Evolutionary conservation across 1,140 invertebrate genomes (phyloP), one percentile per base, ranked within the genome.

Genomic region (Pectinophora gossypiella): DNA sequence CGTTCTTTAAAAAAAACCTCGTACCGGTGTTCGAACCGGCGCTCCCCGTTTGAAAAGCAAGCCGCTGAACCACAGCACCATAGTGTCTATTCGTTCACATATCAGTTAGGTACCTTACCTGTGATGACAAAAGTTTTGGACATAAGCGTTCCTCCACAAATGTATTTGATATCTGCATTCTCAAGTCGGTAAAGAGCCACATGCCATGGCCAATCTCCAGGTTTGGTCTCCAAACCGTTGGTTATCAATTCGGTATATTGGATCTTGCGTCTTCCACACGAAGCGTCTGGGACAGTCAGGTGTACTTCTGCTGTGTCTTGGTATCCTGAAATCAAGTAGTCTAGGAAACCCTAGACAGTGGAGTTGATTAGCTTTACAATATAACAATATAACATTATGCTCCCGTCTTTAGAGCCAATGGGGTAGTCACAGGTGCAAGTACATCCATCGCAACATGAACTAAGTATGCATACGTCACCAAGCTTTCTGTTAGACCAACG

Each of bases 181-280:
- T 93, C 92, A 61, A 94, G 91, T 63, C 93, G 93, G 61, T 95
- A 93, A 0, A 97, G 88, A 3, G 94, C 92, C 2, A 91, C 93
- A 66, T 96, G 92, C 95, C 95, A 97, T 0, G 95, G 95, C 95
- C 95, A 97, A 60, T 96, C 94, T 0, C 93, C 94, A 4, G 92
- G 90, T 7, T 67, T 71, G 0, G 76, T 68, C 0, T 46, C 19
- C 19, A 48, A 46, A 19, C 72, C 76, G 12, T 64, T 64, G 1
- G 69, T 60, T 21, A 80, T 76, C 12, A 82, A 54, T 46, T 77
- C 72, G 0, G 70, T 80, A 35, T 77, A 68, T 0, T 56, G 45
- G 0, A 81, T 54, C 46, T 75, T 73, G 0, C 67, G 60, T 53
- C 70, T 68, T 6, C 81, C 81, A 48, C 78, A 85, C 23, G 42